A percentile compares a stretch with the other conserved stretches of the same genome.
phyloP scores from a whole-genome alignment of 2,888 invertebrate genomes.

The Drosophila vallismaia region DNA sequence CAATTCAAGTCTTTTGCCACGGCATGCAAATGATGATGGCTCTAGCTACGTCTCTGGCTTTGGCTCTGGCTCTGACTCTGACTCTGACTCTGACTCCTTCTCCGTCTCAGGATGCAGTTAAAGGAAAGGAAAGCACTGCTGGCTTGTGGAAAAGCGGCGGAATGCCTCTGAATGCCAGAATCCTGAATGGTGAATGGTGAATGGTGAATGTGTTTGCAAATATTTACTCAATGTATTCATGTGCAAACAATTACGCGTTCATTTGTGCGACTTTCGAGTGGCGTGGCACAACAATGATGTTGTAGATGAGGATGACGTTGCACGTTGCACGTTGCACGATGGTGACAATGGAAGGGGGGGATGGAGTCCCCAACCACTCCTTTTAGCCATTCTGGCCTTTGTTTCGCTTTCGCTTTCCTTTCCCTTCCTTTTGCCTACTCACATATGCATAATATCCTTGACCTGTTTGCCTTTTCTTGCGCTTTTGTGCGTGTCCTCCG shows the following conservation, averaged over 20 bases:
- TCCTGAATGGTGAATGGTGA: too few relatives aligned
- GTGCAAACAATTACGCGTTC: conserved; percentile 76
- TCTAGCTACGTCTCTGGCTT: conserved; percentile 28
- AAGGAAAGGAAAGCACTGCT: too few relatives aligned
- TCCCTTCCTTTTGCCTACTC: conserved; percentile 46
- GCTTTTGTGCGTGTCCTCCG: conserved; percentile 62
- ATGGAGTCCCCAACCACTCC: not conserved
- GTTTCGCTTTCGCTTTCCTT: conserved; percentile 18
- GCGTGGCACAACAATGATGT: conserved; percentile 51
- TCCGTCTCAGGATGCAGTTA: too few relatives aligned
- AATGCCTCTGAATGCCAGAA: conserved; percentile 6
- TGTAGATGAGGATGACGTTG: conserved; percentile 35
- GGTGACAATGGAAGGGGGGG: conserved; percentile 46
- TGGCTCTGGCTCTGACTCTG: too few relatives aligned
- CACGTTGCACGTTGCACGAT: not conserved
- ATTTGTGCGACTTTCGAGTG: conserved; percentile 69
- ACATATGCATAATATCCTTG: conserved; percentile 75
- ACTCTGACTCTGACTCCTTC: too few relatives aligned
- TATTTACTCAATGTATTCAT: conserved; percentile 75
- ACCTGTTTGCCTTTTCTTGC: conserved; percentile 66
- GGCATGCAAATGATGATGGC: conserved; percentile 67
- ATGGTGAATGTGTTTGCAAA: conserved; percentile 54
- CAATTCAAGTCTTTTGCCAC: conserved; percentile 42
- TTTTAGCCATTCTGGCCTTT: conserved; percentile 21
- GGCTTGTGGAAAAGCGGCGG: conserved; percentile 1